A percentile compares a stretch with the other conserved stretches of the same genome.
Conservation (phyloP, 2,888 invertebrate species). For the Tachina lurida region DNA sequence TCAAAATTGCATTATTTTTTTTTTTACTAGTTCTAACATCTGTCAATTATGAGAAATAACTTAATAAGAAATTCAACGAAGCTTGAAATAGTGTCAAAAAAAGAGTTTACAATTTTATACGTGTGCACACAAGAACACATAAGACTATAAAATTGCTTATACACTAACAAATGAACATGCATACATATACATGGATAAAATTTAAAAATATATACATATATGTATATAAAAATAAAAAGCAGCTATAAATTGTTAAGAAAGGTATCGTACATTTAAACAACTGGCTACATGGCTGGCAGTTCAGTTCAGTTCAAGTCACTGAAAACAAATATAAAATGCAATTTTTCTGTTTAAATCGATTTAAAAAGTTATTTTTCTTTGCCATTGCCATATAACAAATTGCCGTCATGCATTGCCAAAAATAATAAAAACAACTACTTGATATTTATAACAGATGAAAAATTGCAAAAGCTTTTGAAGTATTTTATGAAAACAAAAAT, state of each 20-base stretch:
- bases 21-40: conserved; percentile 35
- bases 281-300: conserved; percentile 14
- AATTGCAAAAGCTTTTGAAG: not conserved
- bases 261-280: not conserved
- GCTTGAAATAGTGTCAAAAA: conserved; percentile 61
- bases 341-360: conserved; percentile 56
- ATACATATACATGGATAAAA: not conserved
- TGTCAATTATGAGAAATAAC: conserved; percentile 66
- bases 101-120: conserved; percentile 27
- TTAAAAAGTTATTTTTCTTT: conserved; percentile 10
- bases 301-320: conserved; percentile 37
- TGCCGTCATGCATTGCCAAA: conserved; percentile 59
- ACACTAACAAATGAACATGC: no score
- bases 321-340: conserved; percentile 44
- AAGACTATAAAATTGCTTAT: no score
- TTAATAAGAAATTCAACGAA: conserved; percentile 61
- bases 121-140: conserved; percentile 1
- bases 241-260: conserved; percentile 25
- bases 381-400: conserved; percentile 36
- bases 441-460: not conserved
- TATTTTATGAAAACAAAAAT: not conserved
- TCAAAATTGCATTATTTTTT: not conserved
- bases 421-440: conserved; percentile 20
- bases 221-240: not conserved
- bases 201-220: no score